A percentile compares a stretch with the other conserved stretches of the same genome.
phyloP scores from a whole-genome alignment of 30 jellyfish, hydroid and myxozoan species.

The Hydra vulgaris region DNA sequence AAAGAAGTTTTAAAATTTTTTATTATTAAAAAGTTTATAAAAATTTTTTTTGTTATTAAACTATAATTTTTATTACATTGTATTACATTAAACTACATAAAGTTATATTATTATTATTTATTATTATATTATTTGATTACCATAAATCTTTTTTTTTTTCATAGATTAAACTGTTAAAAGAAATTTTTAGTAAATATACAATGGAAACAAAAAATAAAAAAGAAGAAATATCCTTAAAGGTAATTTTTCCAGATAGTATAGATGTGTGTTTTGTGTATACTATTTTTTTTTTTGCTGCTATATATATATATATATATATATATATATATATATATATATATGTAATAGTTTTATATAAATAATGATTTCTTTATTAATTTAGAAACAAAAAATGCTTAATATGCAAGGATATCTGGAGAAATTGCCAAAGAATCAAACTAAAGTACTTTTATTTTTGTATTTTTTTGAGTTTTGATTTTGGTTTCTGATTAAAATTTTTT shows the following conservation, averaged over 20 bases:
- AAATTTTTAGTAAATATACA: not conserved
- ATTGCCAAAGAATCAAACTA: constrained; percentile 72
- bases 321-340: too few species aligned
- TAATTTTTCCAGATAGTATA: not conserved
- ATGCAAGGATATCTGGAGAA: constrained; percentile 75
- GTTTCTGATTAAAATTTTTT: too few species aligned
- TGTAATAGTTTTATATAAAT: too few species aligned
- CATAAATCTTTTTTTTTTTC: too few species aligned
- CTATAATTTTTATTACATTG: too few species aligned
- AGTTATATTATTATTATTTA: too few species aligned
- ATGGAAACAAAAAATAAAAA: not conserved
- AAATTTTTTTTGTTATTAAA: too few species aligned
- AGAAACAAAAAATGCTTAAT: constrained; percentile 17
- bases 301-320: too few species aligned
- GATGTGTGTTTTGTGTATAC: not conserved
- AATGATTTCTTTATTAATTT: not conserved
- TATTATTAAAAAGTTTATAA: too few species aligned
- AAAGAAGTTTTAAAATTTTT: too few species aligned
- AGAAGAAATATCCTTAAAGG: not conserved
- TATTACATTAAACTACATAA: too few species aligned
- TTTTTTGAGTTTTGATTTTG: not conserved
- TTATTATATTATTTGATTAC: not conserved
- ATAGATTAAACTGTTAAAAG: not conserved
- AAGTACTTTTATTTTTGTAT: constrained; percentile 15
- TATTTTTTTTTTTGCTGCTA: not conserved